A percentile compares a stretch with the other conserved stretches of the same genome.
These are phyloP conservation scores for Scolanthus callimorphus DNA, from an alignment of 92 coral and sea anemone species.

Conservation along the genomic window DNA sequence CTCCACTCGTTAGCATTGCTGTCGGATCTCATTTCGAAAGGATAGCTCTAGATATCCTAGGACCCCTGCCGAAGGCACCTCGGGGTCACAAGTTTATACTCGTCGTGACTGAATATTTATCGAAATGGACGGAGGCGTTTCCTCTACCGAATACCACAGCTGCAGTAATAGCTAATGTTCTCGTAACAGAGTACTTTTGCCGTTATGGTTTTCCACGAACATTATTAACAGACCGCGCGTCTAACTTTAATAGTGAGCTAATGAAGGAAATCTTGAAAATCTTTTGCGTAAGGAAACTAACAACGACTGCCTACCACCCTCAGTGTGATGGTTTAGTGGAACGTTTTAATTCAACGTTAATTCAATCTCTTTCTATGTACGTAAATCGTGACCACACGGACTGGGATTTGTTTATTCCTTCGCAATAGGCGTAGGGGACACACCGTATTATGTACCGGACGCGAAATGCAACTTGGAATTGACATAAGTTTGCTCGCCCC, in stretches of 20 bases:
- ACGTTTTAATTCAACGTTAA: slow-evolving; percentile 11
- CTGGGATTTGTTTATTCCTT: slow-evolving; percentile 34
- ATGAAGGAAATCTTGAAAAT: slow-evolving; percentile 45
- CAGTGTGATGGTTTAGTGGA: slow-evolving; percentile 37
- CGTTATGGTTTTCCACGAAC: slow-evolving; percentile 45
- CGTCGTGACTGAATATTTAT: slow-evolving; percentile 44
- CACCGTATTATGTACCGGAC: slow-evolving; percentile 17
- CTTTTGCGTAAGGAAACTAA: slow-evolving; percentile 21
- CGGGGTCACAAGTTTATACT: slow-evolving; percentile 53
- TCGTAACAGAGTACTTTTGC: slow-evolving; percentile 29
- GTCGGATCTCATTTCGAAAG: slow-evolving; percentile 40
- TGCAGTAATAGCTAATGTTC: slow-evolving; percentile 29
- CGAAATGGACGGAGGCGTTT: slow-evolving; percentile 69
- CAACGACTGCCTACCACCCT: slow-evolving; percentile 32
- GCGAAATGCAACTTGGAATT: slow-evolving; percentile 29
- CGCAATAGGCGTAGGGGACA: slow-evolving; percentile 14
- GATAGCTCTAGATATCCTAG: slow-evolving; percentile 29
- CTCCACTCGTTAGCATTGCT: slow-evolving; percentile 36
- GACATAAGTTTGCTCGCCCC: slow-evolving; percentile 42
- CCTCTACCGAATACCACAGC: slow-evolving; percentile 42
- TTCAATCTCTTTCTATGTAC: slow-evolving; percentile 16
- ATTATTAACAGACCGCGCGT: slow-evolving; percentile 39
- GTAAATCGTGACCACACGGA: slow-evolving; percentile 22
- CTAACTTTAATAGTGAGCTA: slow-evolving; percentile 23
- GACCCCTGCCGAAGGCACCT: slow-evolving; percentile 48